Evolutionary conservation across 30 jellyfish, hydroid and myxozoan species (phyloP).

Genomic region (Aurelia sp.): DNA sequence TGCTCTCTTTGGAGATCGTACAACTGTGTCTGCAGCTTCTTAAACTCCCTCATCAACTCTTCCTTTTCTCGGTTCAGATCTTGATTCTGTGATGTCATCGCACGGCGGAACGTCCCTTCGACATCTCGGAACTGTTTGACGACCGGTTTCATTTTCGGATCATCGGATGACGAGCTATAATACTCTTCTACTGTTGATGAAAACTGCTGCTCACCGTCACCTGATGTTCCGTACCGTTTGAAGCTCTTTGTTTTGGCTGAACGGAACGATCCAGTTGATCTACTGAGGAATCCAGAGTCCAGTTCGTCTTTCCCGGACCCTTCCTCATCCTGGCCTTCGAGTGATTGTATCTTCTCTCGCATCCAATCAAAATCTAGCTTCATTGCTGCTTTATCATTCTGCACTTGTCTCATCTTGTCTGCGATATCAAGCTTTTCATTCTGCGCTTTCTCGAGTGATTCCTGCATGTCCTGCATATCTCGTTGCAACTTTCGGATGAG

Average conservation of each 20-base stretch:
- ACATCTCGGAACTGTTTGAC: constrained; percentile 80
- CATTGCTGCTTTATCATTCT: constrained; percentile 86
- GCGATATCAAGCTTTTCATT: constrained; percentile 84
- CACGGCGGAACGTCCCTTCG: constrained; percentile 77
- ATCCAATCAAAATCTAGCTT: constrained; percentile 92
- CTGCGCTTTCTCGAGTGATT: constrained; percentile 88
- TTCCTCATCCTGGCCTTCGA: constrained; percentile 45
- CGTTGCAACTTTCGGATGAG: constrained; percentile 84
- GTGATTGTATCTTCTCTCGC: constrained; percentile 68
- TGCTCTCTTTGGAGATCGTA: constrained; percentile 88
- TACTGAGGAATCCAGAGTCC: constrained; percentile 66
- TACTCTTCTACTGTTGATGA: constrained; percentile 74
- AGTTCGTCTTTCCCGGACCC: constrained; percentile 52
- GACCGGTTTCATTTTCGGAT: constrained; percentile 77
- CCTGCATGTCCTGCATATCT: constrained; percentile 84
- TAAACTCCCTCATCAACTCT: constrained; percentile 91
- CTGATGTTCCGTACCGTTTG: constrained; percentile 61
- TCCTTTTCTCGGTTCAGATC: constrained; percentile 87
- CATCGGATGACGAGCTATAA: constrained; percentile 78
- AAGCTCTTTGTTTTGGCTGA: constrained; percentile 71
- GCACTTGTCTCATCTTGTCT: constrained; percentile 93
- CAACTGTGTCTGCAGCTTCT: constrained; percentile 79
- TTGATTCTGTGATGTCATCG: constrained; percentile 76
- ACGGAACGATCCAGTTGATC: constrained; percentile 53
- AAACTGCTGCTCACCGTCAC: constrained; percentile 72